Conservation (phyloP, 1,140 invertebrate species). For the Hetaerina americana region DNA sequence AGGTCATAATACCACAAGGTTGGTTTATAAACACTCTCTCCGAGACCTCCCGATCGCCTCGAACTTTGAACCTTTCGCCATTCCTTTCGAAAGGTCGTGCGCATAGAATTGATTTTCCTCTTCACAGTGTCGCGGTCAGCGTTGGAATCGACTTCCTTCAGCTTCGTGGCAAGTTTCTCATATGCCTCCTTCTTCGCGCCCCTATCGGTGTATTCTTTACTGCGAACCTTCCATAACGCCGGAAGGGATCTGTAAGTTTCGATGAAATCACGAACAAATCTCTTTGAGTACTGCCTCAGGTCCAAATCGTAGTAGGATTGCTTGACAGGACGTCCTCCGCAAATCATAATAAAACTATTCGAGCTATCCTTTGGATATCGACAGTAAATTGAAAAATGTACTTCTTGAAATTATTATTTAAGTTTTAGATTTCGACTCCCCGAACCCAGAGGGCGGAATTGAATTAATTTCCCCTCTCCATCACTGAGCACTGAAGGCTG, state of each 20-base stretch:
- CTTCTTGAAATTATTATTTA: no score
- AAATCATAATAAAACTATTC: no score
- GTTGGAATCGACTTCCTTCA: slow-evolving; percentile 19
- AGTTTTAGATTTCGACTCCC: no score
- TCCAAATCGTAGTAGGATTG: no score
- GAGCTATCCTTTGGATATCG: no score
- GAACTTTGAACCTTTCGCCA: slow-evolving; percentile 23
- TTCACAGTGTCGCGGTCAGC: slow-evolving; percentile 16
- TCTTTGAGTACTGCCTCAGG: no score
- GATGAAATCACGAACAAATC: no score
- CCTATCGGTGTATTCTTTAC: slow-evolving; percentile 21
- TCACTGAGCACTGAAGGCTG: no score
- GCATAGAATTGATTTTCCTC: slow-evolving; percentile 22
- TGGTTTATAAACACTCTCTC: slow-evolving; percentile 21
- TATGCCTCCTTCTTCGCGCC: slow-evolving; percentile 21
- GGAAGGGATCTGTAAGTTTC: slow-evolving; percentile 19
- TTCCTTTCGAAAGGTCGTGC: slow-evolving; percentile 17
- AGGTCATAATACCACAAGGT: slow-evolving; percentile 24
- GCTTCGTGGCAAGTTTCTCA: slow-evolving; percentile 19
- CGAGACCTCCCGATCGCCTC: slow-evolving; percentile 14
- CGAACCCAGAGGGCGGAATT: no score
- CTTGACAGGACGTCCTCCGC: no score
- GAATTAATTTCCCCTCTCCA: no score
- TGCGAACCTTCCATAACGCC: slow-evolving; percentile 23
- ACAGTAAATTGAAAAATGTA: no score